Evolutionary conservation across 2,888 invertebrate genomes (phyloP).

Genomic region (Acleris literana): DNA sequence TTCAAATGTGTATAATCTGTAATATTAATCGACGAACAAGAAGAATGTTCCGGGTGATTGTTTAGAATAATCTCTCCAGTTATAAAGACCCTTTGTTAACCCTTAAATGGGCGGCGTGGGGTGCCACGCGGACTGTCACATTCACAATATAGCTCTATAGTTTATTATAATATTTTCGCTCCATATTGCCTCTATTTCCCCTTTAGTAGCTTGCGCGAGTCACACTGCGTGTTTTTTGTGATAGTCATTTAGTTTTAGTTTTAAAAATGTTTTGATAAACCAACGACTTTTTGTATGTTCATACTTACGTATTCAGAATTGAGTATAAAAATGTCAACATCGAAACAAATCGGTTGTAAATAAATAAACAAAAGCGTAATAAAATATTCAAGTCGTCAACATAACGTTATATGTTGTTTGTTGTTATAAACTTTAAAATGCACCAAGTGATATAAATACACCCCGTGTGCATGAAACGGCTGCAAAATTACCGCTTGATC

Average conservation of each 20-base stretch:
- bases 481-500: conserved; percentile 55
- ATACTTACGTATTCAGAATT: no score
- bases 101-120: conserved; percentile 67
- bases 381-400: no score
- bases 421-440: no score
- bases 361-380: no score
- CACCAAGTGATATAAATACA: conserved; percentile 3
- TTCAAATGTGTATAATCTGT: conserved; percentile 58
- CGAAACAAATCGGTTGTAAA: no score
- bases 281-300: no score
- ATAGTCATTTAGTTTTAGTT: neutral
- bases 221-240: conserved; percentile 46
- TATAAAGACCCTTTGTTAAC: conserved; percentile 75
- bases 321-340: no score
- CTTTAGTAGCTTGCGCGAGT: conserved; percentile 45
- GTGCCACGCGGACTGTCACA: conserved; percentile 80
- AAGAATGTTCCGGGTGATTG: conserved; percentile 73
- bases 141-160: conserved; percentile 78
- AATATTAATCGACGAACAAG: conserved; percentile 64
- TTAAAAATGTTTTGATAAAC: no score
- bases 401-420: no score
- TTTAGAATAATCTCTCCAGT: conserved; percentile 74
- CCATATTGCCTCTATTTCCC: conserved; percentile 69
- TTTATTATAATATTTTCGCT: conserved; percentile 80
- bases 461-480: conserved; percentile 43